Conservation (phyloP, 2,797 vertebrate genomes). For the Anniella stebbinsi region DNA sequence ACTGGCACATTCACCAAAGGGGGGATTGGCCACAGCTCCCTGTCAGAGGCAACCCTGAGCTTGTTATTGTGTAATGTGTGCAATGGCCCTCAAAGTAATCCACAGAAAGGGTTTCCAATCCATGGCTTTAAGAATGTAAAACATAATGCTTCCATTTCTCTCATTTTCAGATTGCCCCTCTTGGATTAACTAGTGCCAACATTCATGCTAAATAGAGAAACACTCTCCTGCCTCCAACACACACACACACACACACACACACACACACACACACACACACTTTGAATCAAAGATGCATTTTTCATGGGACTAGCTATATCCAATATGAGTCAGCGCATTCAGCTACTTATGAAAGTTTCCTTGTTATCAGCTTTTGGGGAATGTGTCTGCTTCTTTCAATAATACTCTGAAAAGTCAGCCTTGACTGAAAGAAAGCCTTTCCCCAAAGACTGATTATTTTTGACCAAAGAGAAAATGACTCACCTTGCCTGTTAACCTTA, state of each 20-base stretch:
- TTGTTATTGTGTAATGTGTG: background rate
- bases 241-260: background rate
- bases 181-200: conserved; percentile 1
- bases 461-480: conserved; percentile 73
- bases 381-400: conserved; percentile 51
- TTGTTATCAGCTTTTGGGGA: conserved; percentile 66
- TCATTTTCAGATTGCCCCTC: background rate
- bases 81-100: background rate
- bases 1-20: background rate
- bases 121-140: background rate
- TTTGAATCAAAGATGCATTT: conserved; percentile 21
- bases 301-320: conserved; percentile 17
- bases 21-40: too few relatives aligned
- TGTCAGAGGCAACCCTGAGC: background rate
- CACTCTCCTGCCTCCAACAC: background rate
- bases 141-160: background rate
- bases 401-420: background rate
- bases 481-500: conserved; percentile 74
- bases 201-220: conserved; percentile 18
- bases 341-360: conserved; percentile 54
- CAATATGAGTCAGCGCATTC: conserved; percentile 49
- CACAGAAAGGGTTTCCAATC: too few relatives aligned
- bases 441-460: conserved; percentile 78
- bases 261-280: background rate
- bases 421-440: conserved; percentile 72